Base-by-base conservation (phyloP, 2,888 invertebrate species). In the Gibbula magus region DNA sequence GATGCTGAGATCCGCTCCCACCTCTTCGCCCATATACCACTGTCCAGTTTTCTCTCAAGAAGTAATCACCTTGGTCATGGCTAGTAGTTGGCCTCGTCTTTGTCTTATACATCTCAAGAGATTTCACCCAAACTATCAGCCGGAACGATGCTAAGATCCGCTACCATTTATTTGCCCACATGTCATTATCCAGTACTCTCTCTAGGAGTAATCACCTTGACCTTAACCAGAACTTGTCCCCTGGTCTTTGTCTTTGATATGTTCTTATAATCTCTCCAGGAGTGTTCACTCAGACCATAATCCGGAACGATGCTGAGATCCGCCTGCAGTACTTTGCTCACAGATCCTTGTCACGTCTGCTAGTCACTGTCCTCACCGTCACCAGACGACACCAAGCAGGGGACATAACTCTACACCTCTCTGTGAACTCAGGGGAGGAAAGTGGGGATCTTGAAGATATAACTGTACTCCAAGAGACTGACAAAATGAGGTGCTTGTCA, bases 301-400 rank as follows among this genome's bases (percentile, higher is more conserved):
- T 67, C 35, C 78, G 73, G 52, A 13, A 74, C 3, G 53, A 32
- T 1, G 66, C 45, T 53, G 67, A 78, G 52, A 74, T 82, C 1
- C 78, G 54, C 13, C 22, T 84, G 0, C 79, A 79, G 39, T 82
- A 80, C 45, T 81, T 83, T 54, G 84, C 84, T 4, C 86, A 86
- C 39, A 61, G 86, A 22, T 54, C 45, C 20, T 67, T 56, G 5
- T 70, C 78, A 0, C 39, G 81, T 10, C 78, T 85, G 2, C 73
- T 86, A 20, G 80, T 83, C 1, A 79, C 82, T 0, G 56, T 77
- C 29, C 54, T 84, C 5, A 29, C n/a, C 8, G 18, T 82, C 25
- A 53, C 32, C 7, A 52, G 82, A 73, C 66, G 22, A 82, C 0
- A 54, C 66, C 70, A 73, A 1, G 5, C 10, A 56, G 70, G 70